Base-by-base conservation (phyloP, 2,888 invertebrate genomes). In the Machimus atricapillus region DNA sequence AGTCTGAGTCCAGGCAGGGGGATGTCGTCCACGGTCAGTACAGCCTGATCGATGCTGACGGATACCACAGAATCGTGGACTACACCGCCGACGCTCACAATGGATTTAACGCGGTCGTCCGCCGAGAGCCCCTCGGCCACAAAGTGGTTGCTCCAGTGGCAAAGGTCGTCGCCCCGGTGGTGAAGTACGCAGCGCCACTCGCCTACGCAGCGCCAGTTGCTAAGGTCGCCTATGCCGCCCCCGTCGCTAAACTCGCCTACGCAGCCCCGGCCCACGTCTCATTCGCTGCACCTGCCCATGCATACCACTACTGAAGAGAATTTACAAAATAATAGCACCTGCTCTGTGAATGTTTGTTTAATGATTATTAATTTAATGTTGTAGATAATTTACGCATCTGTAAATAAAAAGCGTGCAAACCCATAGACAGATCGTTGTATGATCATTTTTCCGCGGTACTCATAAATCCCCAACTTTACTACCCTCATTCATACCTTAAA, bases 61-160 rank as follows among this genome's bases (percentile, higher is more conserved):
- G 94, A 46, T 93, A 92, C 88, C 92, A 93, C 88, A 92, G 94
- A 88, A 93, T 92, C 77, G 94, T 94, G 66, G 93, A 94, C 88
- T 94, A 94, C 90, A 93, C 93, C 78, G 93, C 94, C 76, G 94
- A 94, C 90, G 92, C 93, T 37, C 93, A 93, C 89, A 93, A 93
- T 88, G 94, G 94, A 83, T 94, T 94, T 91, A 94, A 94, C 90
- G 94, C 94, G 37, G 92, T 94, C 52, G 94, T 94, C 5, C 93
- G 93, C 88, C 94, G 93, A 88, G 94, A 94, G 89, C 93, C 93
- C 0, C 90, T 92, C 31, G 92, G 91, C 3, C 92, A 92, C 0
- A 91, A 92, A 89, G 90, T 92, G 12, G 88, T 91, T 78, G 91
- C 92, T 16, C 92, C 92, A 12, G 88, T 92, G 56, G 91, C 91